These are phyloP conservation scores for Sebastes dallii DNA, from an alignment of 2,797 vertebrate species.

Conservation along the genomic window DNA sequence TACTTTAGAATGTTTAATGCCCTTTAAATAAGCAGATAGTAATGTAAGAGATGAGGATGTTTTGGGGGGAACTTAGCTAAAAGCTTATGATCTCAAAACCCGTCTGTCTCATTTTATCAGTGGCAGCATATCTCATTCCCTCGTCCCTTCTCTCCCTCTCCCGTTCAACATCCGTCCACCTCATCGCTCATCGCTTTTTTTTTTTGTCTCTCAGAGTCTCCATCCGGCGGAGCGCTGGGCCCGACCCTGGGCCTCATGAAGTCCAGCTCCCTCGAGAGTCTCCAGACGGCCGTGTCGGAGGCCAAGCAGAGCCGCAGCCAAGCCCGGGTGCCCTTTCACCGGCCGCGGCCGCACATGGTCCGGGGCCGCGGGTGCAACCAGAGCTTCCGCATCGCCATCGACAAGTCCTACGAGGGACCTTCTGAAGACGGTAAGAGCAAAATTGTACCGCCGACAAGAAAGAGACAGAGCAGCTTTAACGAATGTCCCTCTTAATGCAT, in stretches of 20 bases:
- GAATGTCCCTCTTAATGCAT: not conserved
- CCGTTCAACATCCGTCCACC: slow-evolving; percentile 8
- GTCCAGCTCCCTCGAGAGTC: slow-evolving; percentile 97
- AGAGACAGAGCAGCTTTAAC: not conserved
- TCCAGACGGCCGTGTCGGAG: slow-evolving; percentile 93
- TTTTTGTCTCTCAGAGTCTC: slow-evolving; percentile 38
- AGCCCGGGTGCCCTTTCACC: slow-evolving; percentile 89
- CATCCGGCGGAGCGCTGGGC: slow-evolving; percentile 79
- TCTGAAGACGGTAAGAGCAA: slow-evolving; percentile 88
- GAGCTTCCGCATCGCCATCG: slow-evolving; percentile 95
- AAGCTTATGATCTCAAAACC: slow-evolving; percentile 23
- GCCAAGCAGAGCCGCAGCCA: slow-evolving; percentile 85
- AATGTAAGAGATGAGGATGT: slow-evolving; percentile 21
- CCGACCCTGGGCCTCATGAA: slow-evolving; percentile 94
- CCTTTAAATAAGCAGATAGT: slow-evolving; percentile 22
- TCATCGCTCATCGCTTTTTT: not conserved
- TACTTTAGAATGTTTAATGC: slow-evolving; percentile 17
- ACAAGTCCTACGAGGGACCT: slow-evolving; percentile 95
- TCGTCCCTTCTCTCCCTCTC: not conserved
- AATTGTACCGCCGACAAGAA: not conserved
- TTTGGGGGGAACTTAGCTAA: slow-evolving; percentile 28
- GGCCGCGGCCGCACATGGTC: slow-evolving; percentile 88
- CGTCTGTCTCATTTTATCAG: slow-evolving; percentile 20
- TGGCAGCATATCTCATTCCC: slow-evolving; percentile 12
- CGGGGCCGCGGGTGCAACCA: slow-evolving; percentile 92